A percentile compares a stretch with the other conserved stretches of the same genome.
Evolutionary conservation across 1,140 invertebrate genomes (phyloP).

Genomic region (Monochamus saltuarius): DNA sequence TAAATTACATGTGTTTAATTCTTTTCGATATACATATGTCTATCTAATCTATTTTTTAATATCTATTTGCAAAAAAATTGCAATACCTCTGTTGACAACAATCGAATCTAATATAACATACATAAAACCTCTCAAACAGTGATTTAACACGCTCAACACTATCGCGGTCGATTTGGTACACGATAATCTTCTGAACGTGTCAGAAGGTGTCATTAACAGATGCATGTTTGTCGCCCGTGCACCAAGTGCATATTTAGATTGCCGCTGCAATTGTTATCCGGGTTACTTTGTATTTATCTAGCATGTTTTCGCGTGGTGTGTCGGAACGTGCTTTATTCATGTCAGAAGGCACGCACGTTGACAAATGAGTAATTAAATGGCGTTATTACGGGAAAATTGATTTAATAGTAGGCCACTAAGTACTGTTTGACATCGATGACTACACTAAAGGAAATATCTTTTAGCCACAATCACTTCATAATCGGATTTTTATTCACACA

Average conservation of each 20-base stretch:
- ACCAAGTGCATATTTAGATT: constrained; percentile 15
- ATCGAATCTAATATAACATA: too few species aligned
- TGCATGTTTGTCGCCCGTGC: constrained; percentile 13
- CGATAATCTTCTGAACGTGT: constrained; percentile 15
- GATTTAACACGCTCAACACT: constrained; percentile 1
- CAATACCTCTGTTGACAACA: too few species aligned
- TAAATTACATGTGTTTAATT: too few species aligned
- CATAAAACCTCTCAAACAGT: neutral
- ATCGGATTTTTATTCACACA: too few species aligned
- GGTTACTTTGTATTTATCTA: constrained; percentile 20
- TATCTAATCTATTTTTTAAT: too few species aligned
- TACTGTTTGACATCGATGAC: too few species aligned
- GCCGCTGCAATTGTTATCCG: constrained; percentile 6
- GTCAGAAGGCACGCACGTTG: neutral
- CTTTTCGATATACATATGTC: too few species aligned
- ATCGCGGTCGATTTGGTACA: neutral
- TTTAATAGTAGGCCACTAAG: too few species aligned
- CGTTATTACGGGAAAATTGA: constrained; percentile 1
- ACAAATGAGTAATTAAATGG: constrained; percentile 11
- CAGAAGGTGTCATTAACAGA: constrained; percentile 14
- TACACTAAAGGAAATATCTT: too few species aligned
- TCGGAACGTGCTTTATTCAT: constrained; percentile 9
- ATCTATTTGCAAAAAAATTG: too few species aligned
- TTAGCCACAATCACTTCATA: too few species aligned
- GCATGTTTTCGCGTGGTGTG: constrained; percentile 1